phyloP scores from a whole-genome alignment of 1,140 invertebrate species.

The Bombus confusus region DNA sequence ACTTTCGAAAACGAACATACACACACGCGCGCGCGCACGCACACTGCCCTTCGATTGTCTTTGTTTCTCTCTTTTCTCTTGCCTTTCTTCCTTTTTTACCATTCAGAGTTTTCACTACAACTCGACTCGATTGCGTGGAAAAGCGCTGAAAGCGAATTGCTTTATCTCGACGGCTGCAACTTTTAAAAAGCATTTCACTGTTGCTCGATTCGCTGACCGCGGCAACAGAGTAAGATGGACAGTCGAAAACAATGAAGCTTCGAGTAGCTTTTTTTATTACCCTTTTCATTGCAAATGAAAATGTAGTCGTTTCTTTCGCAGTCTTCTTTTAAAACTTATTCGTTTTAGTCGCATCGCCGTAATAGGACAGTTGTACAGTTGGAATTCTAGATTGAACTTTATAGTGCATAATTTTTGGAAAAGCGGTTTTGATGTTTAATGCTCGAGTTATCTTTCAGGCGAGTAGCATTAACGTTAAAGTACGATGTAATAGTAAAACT shows the following conservation, averaged over 20 bases:
- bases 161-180: neutral
- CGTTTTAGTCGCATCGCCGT: too few relatives aligned
- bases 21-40: neutral
- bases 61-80: neutral
- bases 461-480: too few relatives aligned
- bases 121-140: constrained; percentile 21
- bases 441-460: too few relatives aligned
- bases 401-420: too few relatives aligned
- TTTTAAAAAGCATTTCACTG: neutral
- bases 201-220: neutral
- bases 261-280: too few relatives aligned
- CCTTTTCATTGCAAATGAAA: too few relatives aligned
- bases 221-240: neutral
- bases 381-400: too few relatives aligned
- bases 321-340: too few relatives aligned
- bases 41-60: neutral
- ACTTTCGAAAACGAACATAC: constrained; percentile 1
- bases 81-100: neutral
- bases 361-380: too few relatives aligned
- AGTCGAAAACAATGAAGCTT: neutral
- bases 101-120: neutral
- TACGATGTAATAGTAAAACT: too few relatives aligned
- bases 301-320: too few relatives aligned
- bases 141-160: constrained; percentile 4
- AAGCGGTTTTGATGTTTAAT: too few relatives aligned